Evolutionary conservation across 2,888 invertebrate species (phyloP), one percentile per base, ranked within the genome.

Genomic region (Limnephilus auricula): DNA sequence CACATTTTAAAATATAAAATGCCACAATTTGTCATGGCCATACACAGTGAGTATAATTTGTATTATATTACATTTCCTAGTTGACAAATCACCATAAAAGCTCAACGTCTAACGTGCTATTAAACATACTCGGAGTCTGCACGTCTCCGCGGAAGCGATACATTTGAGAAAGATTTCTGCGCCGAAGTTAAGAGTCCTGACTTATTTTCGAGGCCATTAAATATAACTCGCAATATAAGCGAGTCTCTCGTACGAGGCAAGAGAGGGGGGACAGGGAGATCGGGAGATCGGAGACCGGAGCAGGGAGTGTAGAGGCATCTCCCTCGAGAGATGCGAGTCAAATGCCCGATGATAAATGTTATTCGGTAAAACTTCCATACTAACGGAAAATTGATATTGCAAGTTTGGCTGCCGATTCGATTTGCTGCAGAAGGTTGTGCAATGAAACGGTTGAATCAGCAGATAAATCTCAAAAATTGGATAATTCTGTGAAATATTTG

Each of bases 271-370:
- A 15, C 1, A 0, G 65, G 18, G 6, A 25, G 80, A 10, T 2
- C 15, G 15, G 80, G 80, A 80, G 30, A 80, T 18, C 32, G 32
- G 40, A 15, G 85, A 13, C n/a, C 2, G 85, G 45, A 25, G n/a
- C 34, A 9, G 45, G 30, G 30, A n/a, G n/a, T 40, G n/a, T 65
- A 18, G 65, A 85, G 34, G 85, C 32, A 84, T 90, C 90, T 32
- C 32, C 84, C 65, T 65, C 65, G 83, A 90, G 80, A 31, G 78
- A 34, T 84, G 84, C 84, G 84, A 84, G 84, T 84, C 89, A 89
- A 91, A 89, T 91, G 79, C 91, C 79, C 30, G 79, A 87, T 91
- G 91, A 91, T 90, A 91, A 91, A 91, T 91, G 90, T 65, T 87
- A 89, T 90, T 87, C 87, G 50, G 88, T 32, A 82, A 92, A 90